A percentile compares a stretch with the other conserved stretches of the same genome.
phyloP scores from a whole-genome alignment of 2,888 invertebrate genomes.

The Epicampocera succincta region DNA sequence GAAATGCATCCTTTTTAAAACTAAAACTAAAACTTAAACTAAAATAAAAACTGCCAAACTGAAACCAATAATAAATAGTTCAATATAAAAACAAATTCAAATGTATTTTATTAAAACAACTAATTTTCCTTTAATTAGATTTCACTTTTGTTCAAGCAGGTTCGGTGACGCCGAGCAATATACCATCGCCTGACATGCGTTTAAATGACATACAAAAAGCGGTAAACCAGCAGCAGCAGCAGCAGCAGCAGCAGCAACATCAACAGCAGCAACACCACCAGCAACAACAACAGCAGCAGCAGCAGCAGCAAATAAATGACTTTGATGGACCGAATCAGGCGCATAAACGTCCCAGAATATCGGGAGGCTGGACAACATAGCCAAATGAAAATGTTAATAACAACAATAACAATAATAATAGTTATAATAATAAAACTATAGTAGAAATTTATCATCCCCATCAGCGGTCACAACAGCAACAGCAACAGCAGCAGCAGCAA shows the following conservation, averaged over 20 bases:
- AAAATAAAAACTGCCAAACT: slow-evolving; percentile 1
- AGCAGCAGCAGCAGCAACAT: slow-evolving; percentile 77
- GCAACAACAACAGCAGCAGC: slow-evolving; percentile 76
- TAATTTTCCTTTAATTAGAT: slow-evolving; percentile 75
- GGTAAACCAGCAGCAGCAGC: slow-evolving; percentile 76
- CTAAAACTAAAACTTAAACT: neutral
- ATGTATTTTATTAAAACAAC: slow-evolving; percentile 58
- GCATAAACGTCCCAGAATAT: slow-evolving; percentile 92
- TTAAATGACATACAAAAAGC: slow-evolving; percentile 77
- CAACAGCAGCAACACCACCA: slow-evolving; percentile 78
- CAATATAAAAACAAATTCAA: slow-evolving; percentile 58
- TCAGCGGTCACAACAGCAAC: slow-evolving; percentile 71
- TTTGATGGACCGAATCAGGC: slow-evolving; percentile 84
- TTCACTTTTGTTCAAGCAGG: slow-evolving; percentile 84
- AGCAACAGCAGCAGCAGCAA: slow-evolving; percentile 69
- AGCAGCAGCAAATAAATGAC: slow-evolving; percentile 79
- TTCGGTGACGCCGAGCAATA: slow-evolving; percentile 91
- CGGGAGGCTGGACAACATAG: slow-evolving; percentile 96
- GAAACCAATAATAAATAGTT: slow-evolving; percentile 30
- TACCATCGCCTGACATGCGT: slow-evolving; percentile 87
- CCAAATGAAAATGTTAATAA: slow-evolving; percentile 77
- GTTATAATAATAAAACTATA: slow-evolving; percentile 63
- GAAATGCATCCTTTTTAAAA: slow-evolving; percentile 32
- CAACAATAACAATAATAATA: slow-evolving; percentile 52
- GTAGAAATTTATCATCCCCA: slow-evolving; percentile 66